Evolutionary conservation across 2,888 invertebrate genomes (phyloP).

Genomic region (Drosophila affinis): DNA sequence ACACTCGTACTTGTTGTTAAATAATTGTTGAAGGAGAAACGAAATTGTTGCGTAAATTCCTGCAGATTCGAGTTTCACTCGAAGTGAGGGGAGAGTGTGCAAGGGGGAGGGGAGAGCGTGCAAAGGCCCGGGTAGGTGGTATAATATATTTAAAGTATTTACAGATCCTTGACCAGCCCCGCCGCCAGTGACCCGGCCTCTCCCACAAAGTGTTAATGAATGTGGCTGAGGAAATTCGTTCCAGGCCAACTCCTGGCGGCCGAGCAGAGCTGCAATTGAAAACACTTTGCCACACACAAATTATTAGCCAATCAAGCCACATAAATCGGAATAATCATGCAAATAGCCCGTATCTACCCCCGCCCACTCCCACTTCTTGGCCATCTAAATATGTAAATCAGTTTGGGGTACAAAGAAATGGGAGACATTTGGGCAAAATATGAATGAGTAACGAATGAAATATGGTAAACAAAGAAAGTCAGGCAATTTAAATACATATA

Average conservation of each 20-base stretch:
- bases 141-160: conserved; percentile 47
- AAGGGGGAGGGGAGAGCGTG: not conserved
- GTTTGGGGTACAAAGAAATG: too few relatives aligned
- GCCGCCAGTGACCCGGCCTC: not conserved
- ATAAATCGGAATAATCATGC: not conserved
- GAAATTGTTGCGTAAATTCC: conserved; percentile 49
- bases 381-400: too few relatives aligned
- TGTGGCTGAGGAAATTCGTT: conserved; percentile 42
- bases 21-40: conserved; percentile 15
- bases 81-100: not conserved
- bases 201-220: conserved; percentile 54
- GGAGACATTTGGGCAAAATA: too few relatives aligned
- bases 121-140: not conserved
- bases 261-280: not conserved
- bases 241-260: not conserved
- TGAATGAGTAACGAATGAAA: too few relatives aligned
- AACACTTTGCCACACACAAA: not conserved
- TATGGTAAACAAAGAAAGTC: too few relatives aligned
- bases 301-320: not conserved
- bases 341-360: too few relatives aligned
- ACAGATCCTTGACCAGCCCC: conserved; percentile 6
- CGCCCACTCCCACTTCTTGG: too few relatives aligned
- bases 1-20: conserved; percentile 18
- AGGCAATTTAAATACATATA: too few relatives aligned
- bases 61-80: conserved; percentile 30